Percentiles rank a stretch among this genome's conserved stretches.
These are phyloP conservation scores for Zenarchopterus dispar DNA, from an alignment of 2,797 vertebrate genomes.

Conservation along the genomic window DNA sequence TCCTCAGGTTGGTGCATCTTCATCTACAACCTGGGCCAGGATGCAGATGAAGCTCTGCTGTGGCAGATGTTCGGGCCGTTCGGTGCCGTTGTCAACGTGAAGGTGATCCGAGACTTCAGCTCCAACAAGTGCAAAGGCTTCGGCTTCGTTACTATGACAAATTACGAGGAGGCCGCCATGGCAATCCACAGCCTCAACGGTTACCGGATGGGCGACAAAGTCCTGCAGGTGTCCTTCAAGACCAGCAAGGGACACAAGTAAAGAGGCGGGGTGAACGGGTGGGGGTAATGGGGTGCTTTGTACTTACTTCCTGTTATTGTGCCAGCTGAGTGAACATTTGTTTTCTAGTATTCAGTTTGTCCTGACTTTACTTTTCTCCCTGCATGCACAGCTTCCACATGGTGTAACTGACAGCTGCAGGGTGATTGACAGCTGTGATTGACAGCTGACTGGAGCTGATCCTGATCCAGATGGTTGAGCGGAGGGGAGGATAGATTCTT, in stretches of 20 bases:
- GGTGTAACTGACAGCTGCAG: too few species aligned
- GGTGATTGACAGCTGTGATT: too few species aligned
- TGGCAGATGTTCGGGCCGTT: conserved; percentile 99
- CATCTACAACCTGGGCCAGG: conserved; percentile 98
- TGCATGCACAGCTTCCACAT: too few species aligned
- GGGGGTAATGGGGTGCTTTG: too few species aligned
- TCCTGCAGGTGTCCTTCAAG: conserved; percentile 99
- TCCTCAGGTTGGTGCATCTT: conserved; percentile 96
- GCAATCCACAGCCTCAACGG: conserved; percentile 98
- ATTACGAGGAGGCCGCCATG: conserved; percentile 99
- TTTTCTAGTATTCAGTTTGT: too few species aligned
- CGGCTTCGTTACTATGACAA: conserved; percentile 99
- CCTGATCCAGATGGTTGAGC: too few species aligned
- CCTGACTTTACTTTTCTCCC: too few species aligned
- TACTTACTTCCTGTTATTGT: too few species aligned
- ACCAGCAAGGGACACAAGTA: conserved; percentile 99
- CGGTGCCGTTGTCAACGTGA: conserved; percentile 97
- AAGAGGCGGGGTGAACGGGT: too few species aligned
- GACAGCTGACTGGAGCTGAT: too few species aligned
- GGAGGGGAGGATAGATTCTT: too few species aligned
- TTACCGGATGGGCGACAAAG: conserved; percentile 98
- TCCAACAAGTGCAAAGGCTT: conserved; percentile 99
- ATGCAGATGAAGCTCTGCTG: conserved; percentile 97
- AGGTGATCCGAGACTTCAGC: conserved; percentile 99
- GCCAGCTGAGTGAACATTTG: too few species aligned